A percentile compares a stretch with the other conserved stretches of the same genome.
Conservation (phyloP, 2,888 invertebrate species). For the Gonocerus acuteangulatus region DNA sequence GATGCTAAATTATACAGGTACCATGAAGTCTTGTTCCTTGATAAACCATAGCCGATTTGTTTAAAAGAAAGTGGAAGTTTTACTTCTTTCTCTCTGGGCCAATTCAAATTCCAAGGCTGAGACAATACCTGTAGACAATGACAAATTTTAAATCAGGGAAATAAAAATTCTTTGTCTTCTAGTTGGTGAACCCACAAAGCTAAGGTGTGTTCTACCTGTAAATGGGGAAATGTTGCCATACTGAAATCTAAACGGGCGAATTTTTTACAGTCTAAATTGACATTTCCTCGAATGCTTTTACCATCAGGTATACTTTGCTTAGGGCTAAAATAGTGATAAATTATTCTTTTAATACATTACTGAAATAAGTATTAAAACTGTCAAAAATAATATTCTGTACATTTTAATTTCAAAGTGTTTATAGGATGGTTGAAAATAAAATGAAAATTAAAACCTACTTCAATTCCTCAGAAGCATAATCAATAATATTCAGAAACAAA, state of each 20-base stretch:
- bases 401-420: too few relatives aligned
- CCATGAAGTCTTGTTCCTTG: conserved; percentile 66
- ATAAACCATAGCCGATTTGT: conserved; percentile 55
- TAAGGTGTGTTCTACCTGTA: conserved; percentile 45
- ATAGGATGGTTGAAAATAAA: too few relatives aligned
- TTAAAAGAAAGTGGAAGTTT: conserved; percentile 46
- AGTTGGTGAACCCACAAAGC: not conserved
- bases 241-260: conserved; percentile 54
- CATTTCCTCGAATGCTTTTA: conserved; percentile 15
- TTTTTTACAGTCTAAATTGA: conserved; percentile 51
- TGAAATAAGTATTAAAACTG: too few relatives aligned
- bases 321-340: conserved; percentile 14
- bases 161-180: not conserved
- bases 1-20: conserved; percentile 70
- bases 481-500: conserved; percentile 55
- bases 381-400: too few relatives aligned
- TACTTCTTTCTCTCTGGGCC: conserved; percentile 44
- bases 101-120: conserved; percentile 37
- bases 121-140: conserved; percentile 35
- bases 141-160: conserved; percentile 17
- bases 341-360: conserved; percentile 15
- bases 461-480: conserved; percentile 46
- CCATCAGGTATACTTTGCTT: conserved; percentile 11
- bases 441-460: too few relatives aligned
- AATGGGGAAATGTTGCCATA: conserved; percentile 58